A percentile compares a stretch with the other conserved stretches of the same genome.
Conservation (phyloP, 2,888 invertebrate species). For the Diabrotica balteata region DNA sequence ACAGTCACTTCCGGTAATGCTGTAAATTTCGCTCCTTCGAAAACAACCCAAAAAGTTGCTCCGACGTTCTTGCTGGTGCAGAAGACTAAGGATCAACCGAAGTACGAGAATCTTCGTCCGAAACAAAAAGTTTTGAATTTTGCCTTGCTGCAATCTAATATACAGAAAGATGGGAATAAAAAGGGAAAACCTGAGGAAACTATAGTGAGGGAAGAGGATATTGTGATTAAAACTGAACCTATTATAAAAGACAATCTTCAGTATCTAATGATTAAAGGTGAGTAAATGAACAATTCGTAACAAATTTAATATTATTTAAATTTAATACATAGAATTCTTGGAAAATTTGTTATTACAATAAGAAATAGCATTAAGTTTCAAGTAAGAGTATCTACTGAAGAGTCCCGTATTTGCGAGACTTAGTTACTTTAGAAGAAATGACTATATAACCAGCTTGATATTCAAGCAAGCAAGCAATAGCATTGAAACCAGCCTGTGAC, state of each 20-base stretch:
- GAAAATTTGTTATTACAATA: no score
- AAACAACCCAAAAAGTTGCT: slow-evolving; percentile 9
- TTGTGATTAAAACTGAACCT: slow-evolving; percentile 27
- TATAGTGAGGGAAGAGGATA: slow-evolving; percentile 10
- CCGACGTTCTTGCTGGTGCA: slow-evolving; percentile 30
- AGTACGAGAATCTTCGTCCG: background rate
- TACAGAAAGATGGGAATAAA: slow-evolving; percentile 4
- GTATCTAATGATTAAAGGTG: slow-evolving; percentile 57
- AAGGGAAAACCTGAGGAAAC: slow-evolving; percentile 28
- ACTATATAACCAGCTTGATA: no score
- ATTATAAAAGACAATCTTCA: slow-evolving; percentile 45
- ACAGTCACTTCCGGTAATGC: background rate
- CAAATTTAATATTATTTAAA: no score
- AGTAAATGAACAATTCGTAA: no score
- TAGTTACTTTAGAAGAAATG: no score
- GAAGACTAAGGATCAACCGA: slow-evolving; percentile 30
- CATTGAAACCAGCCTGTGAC: no score
- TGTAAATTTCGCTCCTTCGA: slow-evolving; percentile 3
- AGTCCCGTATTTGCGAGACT: no score
- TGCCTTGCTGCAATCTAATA: background rate
- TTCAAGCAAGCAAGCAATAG: no score
- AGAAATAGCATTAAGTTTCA: no score
- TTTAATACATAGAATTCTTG: no score
- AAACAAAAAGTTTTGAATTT: slow-evolving; percentile 17
- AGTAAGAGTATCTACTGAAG: no score